Percentiles rank a stretch among this genome's conserved stretches.
phyloP scores from a whole-genome alignment of 1,140 invertebrate species.

The Saccostrea cuccullata region DNA sequence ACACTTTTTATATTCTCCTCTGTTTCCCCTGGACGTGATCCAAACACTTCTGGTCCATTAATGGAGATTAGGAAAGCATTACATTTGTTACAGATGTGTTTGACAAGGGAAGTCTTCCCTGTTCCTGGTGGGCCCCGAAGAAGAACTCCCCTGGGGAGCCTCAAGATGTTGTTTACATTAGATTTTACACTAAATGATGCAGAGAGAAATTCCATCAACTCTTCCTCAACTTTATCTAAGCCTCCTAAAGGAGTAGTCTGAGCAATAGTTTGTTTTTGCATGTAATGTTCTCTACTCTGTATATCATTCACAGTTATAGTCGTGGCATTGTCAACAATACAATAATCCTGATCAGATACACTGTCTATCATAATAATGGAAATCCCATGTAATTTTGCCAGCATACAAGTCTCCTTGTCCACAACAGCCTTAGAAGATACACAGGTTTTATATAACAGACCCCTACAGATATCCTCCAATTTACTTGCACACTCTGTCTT shows the following conservation, averaged over 20 bases:
- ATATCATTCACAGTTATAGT: slow-evolving; percentile 58
- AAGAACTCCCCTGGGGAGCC: slow-evolving; percentile 65
- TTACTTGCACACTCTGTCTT: background rate
- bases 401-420: slow-evolving; percentile 54
- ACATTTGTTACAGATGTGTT: slow-evolving; percentile 61
- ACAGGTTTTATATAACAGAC: slow-evolving; percentile 60
- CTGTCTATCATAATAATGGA: slow-evolving; percentile 56
- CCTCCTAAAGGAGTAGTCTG: slow-evolving; percentile 60
- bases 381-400: slow-evolving; percentile 64
- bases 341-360: slow-evolving; percentile 39
- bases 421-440: slow-evolving; percentile 57
- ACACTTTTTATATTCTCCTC: too few species aligned
- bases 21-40: slow-evolving; percentile 71
- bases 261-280: slow-evolving; percentile 41
- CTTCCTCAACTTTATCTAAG: slow-evolving; percentile 57
- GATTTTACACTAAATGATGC: slow-evolving; percentile 53
- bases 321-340: slow-evolving; percentile 54
- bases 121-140: slow-evolving; percentile 74
- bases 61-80: slow-evolving; percentile 66
- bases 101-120: slow-evolving; percentile 74
- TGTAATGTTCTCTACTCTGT: slow-evolving; percentile 65
- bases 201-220: slow-evolving; percentile 66
- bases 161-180: slow-evolving; percentile 46
- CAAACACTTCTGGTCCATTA: slow-evolving; percentile 72
- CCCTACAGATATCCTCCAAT: slow-evolving; percentile 58